Evolutionary conservation across 2,888 invertebrate genomes (phyloP).

Genomic region (Coleophora deauratella): DNA sequence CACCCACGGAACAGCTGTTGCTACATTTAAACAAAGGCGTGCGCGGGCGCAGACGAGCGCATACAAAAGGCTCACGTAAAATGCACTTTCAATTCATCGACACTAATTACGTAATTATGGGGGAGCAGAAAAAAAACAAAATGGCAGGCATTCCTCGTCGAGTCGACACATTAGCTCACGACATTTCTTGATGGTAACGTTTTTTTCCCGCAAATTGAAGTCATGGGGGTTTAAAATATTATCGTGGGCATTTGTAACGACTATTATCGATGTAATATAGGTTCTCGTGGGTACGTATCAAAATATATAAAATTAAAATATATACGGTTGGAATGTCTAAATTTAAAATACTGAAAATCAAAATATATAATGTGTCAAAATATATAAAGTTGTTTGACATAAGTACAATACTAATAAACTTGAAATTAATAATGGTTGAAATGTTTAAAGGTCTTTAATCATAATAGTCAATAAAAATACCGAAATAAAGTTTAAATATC

Average conservation of each 20-base stretch:
- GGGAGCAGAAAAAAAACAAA: constrained; percentile 48
- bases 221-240: constrained; percentile 39
- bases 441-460: no score
- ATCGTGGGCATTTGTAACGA: constrained; percentile 8
- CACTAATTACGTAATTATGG: constrained; percentile 72
- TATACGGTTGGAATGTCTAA: no score
- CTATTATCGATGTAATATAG: no score
- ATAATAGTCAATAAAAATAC: no score
- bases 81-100: constrained; percentile 66
- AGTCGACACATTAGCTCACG: constrained; percentile 61
- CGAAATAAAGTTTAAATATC: no score
- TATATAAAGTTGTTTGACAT: no score
- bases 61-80: constrained; percentile 63
- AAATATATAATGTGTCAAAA: no score
- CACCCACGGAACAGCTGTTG: constrained; percentile 53
- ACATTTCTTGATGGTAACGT: constrained; percentile 45
- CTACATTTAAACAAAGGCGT: constrained; percentile 40
- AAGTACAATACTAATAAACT: no score
- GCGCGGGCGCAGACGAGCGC: constrained; percentile 45
- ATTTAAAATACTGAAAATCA: no score
- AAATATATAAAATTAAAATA: no score
- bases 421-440: no score
- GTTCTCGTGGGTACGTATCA: no score
- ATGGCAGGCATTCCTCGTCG: constrained; percentile 61
- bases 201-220: constrained; percentile 50